phyloP scores from a whole-genome alignment of 2,113 vertebrate species.

The Polypterus bichir region DNA sequence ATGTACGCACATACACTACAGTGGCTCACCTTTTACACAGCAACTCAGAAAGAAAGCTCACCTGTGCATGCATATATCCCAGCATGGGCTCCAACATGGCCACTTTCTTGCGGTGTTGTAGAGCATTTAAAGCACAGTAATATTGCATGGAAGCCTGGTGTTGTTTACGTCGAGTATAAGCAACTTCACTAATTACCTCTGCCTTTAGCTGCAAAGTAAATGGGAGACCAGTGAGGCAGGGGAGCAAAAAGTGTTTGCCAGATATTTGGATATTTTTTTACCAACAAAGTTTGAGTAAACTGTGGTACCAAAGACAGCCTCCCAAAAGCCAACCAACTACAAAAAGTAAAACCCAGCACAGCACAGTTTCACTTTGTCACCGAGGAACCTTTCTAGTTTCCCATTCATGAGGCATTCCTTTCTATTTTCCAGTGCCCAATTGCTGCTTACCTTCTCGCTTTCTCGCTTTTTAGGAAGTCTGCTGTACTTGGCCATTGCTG shows the following conservation, averaged over 20 bases:
- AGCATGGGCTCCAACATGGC: conserved; percentile 92
- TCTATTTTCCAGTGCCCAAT: too few relatives aligned
- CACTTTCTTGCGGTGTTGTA: conserved; percentile 83
- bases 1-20: too few relatives aligned
- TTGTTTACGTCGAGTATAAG: conserved; percentile 78
- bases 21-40: too few relatives aligned
- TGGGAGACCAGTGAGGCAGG: neutral
- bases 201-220: conserved; percentile 59
- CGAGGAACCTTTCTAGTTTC: too few relatives aligned
- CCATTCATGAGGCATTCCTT: too few relatives aligned
- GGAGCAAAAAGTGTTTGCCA: neutral
- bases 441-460: conserved; percentile 74
- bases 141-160: conserved; percentile 89
- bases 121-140: conserved; percentile 86
- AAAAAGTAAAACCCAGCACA: too few relatives aligned
- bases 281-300: too few relatives aligned
- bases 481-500: conserved; percentile 95
- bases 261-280: too few relatives aligned
- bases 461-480: conserved; percentile 86
- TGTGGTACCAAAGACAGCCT: too few relatives aligned
- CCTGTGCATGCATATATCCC: conserved; percentile 84
- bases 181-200: conserved; percentile 78
- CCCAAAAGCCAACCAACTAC: too few relatives aligned
- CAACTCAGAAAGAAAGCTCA: conserved; percentile 17
- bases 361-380: too few relatives aligned